Evolutionary conservation across 2,888 invertebrate species (phyloP).

Genomic region (Drosophila pseudotalamancana): DNA sequence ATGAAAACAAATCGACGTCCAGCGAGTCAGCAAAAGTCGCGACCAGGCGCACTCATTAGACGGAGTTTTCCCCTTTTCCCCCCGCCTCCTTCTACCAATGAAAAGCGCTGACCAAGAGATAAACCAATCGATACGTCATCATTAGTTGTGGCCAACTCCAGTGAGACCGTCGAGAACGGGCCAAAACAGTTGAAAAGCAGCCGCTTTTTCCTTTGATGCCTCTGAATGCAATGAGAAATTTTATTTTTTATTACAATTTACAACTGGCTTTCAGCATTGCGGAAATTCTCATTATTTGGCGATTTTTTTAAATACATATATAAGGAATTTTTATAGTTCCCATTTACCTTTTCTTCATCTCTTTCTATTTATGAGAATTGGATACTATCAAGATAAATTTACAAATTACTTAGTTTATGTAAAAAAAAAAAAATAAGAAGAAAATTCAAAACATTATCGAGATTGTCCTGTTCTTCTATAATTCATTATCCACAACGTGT

Average conservation of each 20-base stretch:
- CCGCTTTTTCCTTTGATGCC: conserved; percentile 6
- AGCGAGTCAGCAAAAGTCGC: conserved; percentile 62
- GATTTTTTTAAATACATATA: not conserved
- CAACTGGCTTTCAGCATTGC: not conserved
- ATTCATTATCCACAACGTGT: no score
- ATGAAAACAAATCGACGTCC: conserved; percentile 64
- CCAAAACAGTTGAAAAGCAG: not conserved
- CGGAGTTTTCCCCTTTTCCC: not conserved
- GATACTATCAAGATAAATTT: no score
- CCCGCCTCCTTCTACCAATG: not conserved
- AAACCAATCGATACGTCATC: conserved; percentile 71
- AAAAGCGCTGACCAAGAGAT: conserved; percentile 18
- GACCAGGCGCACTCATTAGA: conserved; percentile 52
- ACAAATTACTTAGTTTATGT: no score
- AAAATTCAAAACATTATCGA: no score
- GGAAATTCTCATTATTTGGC: not conserved
- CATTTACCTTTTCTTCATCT: no score
- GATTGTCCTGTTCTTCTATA: no score
- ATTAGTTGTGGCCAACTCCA: conserved; percentile 51
- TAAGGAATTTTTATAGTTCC: not conserved
- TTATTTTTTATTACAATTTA: not conserved
- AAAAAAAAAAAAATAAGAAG: no score
- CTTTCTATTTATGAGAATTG: no score
- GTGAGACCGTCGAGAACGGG: conserved; percentile 3
- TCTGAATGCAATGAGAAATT: conserved; percentile 15